phyloP scores from a whole-genome alignment of 2,888 invertebrate genomes.

The Ellobium chinense region DNA sequence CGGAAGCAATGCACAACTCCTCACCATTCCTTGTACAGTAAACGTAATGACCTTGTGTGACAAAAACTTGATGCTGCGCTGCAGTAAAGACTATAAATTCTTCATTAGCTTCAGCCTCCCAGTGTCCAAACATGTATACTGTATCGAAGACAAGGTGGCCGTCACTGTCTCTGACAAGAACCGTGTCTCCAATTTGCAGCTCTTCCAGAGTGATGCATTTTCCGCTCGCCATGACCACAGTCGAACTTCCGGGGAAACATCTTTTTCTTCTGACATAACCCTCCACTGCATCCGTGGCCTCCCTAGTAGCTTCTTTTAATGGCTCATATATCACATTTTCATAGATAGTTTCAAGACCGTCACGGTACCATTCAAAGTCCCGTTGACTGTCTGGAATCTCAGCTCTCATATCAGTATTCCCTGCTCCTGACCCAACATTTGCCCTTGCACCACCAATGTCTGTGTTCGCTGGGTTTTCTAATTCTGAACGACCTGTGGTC shows the following conservation, averaged over 20 bases:
- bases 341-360: too few species aligned
- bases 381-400: too few species aligned
- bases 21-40: slow-evolving; percentile 14
- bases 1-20: slow-evolving; percentile 7
- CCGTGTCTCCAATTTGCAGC: not conserved
- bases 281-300: too few species aligned
- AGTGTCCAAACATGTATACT: slow-evolving; percentile 39
- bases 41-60: slow-evolving; percentile 3
- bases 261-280: too few species aligned
- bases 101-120: not conserved
- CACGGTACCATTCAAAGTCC: too few species aligned
- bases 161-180: not conserved
- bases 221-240: not conserved
- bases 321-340: too few species aligned
- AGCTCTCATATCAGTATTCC: too few species aligned
- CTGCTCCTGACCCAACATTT: too few species aligned
- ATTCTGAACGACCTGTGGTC: too few species aligned
- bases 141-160: slow-evolving; percentile 3
- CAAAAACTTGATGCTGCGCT: not conserved
- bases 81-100: not conserved
- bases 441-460: too few species aligned
- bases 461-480: too few species aligned
- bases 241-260: slow-evolving; percentile 10
- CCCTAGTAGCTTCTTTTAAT: too few species aligned
- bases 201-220: not conserved